Evolutionary conservation across 2,888 invertebrate species (phyloP), one percentile per base, ranked within the genome.

Genomic region (Sinelater perroti): DNA sequence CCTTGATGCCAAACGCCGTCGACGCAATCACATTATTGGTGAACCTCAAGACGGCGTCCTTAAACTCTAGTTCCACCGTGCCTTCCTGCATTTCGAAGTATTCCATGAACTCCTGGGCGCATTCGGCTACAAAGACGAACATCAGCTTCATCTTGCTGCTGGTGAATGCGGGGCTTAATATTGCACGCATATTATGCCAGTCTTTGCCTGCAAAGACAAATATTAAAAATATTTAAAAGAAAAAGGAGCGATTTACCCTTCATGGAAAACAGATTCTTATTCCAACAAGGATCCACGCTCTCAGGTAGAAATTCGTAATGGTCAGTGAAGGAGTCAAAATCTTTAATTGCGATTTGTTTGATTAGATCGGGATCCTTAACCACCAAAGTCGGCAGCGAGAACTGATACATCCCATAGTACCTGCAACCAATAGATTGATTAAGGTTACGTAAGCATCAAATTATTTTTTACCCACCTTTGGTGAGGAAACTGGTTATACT

Each of bases 291-390:
- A 16, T 35, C 36, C 13, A 3, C 5, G 16, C 16, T 35, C 7
- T 35, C 14, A 2, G 35, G 35, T 6, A 35, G 4, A 13, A 35
- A 16, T 35, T 35, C 35, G 4, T 13, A 16, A n/a, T 35, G 35
- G n/a, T 35, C 16, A 4, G 14, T 16, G n/a, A 7, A 13, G 6
- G 3, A 3, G 4, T 7, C 6, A 11, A 45, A 56, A 11, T 86
- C 84, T 52, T 83, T 79, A 18, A 85, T 81, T 53, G 81, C 78
- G 3, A 86, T 72, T 26, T 80, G 77, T 71, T 85, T 85, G 4
- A 86, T 81, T 10, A 86, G 67, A 3, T 86, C 85, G 2, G 82
- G 79, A 69, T 85, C 85, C 60, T 80, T 70, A 0, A 86, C 62
- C 24, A 82, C 73, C 8, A 86, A 67, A 1, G 80, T 61, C 2